Conservation (phyloP, 1,140 invertebrate species). For the roundworm (Caenorhabditis elegans) region DNA sequence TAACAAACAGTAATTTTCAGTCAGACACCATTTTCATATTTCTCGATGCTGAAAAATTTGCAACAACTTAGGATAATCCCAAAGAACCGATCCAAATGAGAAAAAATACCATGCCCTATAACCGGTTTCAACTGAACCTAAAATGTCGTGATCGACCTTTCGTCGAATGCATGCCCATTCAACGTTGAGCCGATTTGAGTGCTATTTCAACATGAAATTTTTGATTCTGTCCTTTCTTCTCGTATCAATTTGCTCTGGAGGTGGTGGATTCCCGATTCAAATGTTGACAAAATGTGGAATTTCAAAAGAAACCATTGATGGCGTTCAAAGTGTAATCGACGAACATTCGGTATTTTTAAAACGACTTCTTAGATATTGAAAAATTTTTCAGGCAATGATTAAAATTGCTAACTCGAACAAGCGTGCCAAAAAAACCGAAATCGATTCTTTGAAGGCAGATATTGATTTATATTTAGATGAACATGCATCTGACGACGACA, state of each 20-base stretch:
- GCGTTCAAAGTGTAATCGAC: not conserved
- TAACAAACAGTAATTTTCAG: too few relatives aligned
- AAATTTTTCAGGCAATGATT: not conserved
- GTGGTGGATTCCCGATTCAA: not conserved
- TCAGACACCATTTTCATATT: too few relatives aligned
- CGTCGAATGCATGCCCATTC: too few relatives aligned
- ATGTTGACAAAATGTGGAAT: not conserved
- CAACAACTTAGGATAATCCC: too few relatives aligned
- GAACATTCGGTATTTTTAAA: not conserved
- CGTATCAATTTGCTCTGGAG: not conserved
- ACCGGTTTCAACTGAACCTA: too few relatives aligned
- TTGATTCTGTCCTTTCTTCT: not conserved
- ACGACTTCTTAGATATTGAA: not conserved
- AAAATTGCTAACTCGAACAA: not conserved
- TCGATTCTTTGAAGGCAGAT: slow-evolving; percentile 4
- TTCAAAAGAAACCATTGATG: not conserved
- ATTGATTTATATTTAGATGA: not conserved
- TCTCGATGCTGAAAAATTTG: too few relatives aligned
- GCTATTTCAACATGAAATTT: not conserved
- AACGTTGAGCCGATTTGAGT: too few relatives aligned
- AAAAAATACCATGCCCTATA: too few relatives aligned
- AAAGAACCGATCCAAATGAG: too few relatives aligned
- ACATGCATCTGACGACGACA: not conserved
- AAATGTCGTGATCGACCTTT: too few relatives aligned
- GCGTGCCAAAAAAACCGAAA: not conserved